Percentiles rank a stretch among this genome's conserved stretches.
Conservation (phyloP, 2,888 invertebrate species). For the Cotesia congregata region DNA sequence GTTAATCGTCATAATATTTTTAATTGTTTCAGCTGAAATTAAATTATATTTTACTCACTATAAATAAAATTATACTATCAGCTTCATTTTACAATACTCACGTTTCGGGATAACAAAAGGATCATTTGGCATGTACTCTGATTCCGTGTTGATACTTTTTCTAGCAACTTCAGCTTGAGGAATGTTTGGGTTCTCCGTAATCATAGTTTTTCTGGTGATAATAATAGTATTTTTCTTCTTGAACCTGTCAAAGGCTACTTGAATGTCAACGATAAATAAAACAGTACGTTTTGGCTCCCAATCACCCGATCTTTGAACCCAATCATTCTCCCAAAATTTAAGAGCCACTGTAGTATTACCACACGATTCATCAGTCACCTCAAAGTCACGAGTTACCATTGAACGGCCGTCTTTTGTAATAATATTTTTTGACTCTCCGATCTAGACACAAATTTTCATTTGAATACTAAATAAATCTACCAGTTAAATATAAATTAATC, state of each 20-base stretch:
- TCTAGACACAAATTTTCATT: slow-evolving; percentile 54
- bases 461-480: slow-evolving; percentile 10
- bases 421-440: slow-evolving; percentile 76
- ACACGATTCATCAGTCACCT: slow-evolving; percentile 77
- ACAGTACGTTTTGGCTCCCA: slow-evolving; percentile 81
- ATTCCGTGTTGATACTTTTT: slow-evolving; percentile 47
- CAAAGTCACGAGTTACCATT: slow-evolving; percentile 76
- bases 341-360: slow-evolving; percentile 72
- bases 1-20: slow-evolving; percentile 75
- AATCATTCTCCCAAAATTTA: slow-evolving; percentile 80
- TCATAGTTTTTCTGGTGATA: slow-evolving; percentile 71
- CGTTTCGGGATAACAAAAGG: slow-evolving; percentile 63
- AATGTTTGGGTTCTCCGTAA: slow-evolving; percentile 82
- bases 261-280: slow-evolving; percentile 80
- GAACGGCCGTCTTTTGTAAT: slow-evolving; percentile 75
- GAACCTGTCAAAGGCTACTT: slow-evolving; percentile 71
- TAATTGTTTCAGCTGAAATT: slow-evolving; percentile 72
- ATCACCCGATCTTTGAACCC: slow-evolving; percentile 76
- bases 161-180: slow-evolving; percentile 75
- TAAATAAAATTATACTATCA: slow-evolving; percentile 8
- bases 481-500: background rate
- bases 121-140: slow-evolving; percentile 54
- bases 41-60: slow-evolving; percentile 17
- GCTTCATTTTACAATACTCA: slow-evolving; percentile 47
- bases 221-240: slow-evolving; percentile 58